Percentiles rank a stretch among this genome's conserved stretches.
Conservation (phyloP, 1,140 invertebrate genomes). For the Thaumatotibia leucotreta region DNA sequence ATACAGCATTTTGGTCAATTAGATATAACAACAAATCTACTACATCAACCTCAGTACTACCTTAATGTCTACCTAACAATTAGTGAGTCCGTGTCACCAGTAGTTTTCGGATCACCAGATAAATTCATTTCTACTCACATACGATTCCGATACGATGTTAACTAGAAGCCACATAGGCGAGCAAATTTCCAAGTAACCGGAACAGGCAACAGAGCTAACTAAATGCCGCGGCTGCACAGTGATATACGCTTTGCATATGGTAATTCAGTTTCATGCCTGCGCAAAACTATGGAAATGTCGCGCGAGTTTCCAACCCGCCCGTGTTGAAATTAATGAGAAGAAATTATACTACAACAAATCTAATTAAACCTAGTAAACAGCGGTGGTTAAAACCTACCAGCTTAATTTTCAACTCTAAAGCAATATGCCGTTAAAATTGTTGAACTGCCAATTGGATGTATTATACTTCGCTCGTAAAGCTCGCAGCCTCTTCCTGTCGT, state of each 20-base stretch:
- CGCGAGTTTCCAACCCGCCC: conserved; percentile 30
- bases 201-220: conserved; percentile 3
- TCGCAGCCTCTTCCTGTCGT: conserved; percentile 41
- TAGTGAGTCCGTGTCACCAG: background rate
- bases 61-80: background rate
- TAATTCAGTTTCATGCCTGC: conserved; percentile 35
- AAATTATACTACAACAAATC: conserved; percentile 45
- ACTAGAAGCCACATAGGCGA: conserved; percentile 15
- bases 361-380: conserved; percentile 50
- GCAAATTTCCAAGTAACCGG: conserved; percentile 5
- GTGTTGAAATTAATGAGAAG: conserved; percentile 62
- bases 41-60: background rate
- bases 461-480: conserved; percentile 51
- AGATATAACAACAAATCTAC: background rate
- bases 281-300: conserved; percentile 41
- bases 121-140: background rate
- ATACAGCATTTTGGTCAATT: too few species aligned
- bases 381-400: conserved; percentile 34
- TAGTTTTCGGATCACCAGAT: background rate
- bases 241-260: conserved; percentile 43
- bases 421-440: conserved; percentile 48
- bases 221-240: conserved; percentile 10
- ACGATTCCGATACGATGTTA: background rate
- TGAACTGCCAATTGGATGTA: conserved; percentile 50
- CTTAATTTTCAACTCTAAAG: conserved; percentile 50